phyloP scores from a whole-genome alignment of 1,140 invertebrate species.

The Caerostris darwini region DNA sequence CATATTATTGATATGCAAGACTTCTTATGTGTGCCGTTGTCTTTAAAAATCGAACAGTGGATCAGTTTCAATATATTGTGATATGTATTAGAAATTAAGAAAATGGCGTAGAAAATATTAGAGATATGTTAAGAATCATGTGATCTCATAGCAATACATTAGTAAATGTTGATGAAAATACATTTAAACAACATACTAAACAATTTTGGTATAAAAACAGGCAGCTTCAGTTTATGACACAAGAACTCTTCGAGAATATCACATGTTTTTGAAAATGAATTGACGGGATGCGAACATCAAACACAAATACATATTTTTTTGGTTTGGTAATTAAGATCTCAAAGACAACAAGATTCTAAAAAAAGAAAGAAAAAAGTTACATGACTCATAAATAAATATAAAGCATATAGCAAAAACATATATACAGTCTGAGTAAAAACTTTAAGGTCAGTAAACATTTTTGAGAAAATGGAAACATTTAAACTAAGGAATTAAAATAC shows the following conservation, averaged over 20 bases:
- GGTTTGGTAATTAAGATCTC: slow-evolving; percentile 1
- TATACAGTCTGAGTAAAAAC: too few species aligned
- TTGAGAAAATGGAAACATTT: too few species aligned
- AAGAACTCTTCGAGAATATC: slow-evolving; percentile 1
- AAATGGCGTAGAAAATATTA: background rate
- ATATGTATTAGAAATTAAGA: background rate
- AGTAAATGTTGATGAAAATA: background rate
- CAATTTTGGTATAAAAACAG: background rate
- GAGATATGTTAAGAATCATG: background rate
- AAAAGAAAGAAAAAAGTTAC: background rate
- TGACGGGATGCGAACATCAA: background rate
- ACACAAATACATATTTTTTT: slow-evolving; percentile 1
- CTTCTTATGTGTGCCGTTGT: too few species aligned
- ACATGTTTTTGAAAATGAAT: background rate
- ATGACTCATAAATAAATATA: background rate
- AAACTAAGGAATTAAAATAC: too few species aligned
- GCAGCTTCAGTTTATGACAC: slow-evolving; percentile 39
- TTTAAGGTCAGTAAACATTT: too few species aligned
- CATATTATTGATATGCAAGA: too few species aligned
- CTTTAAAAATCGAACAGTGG: too few species aligned
- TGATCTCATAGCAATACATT: background rate
- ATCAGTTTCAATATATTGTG: too few species aligned
- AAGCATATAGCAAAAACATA: too few species aligned
- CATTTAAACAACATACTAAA: slow-evolving; percentile 2
- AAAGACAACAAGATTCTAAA: background rate